These are phyloP conservation scores for Gadus macrocephalus DNA, from an alignment of 2,113 vertebrate genomes.

Conservation along the genomic window DNA sequence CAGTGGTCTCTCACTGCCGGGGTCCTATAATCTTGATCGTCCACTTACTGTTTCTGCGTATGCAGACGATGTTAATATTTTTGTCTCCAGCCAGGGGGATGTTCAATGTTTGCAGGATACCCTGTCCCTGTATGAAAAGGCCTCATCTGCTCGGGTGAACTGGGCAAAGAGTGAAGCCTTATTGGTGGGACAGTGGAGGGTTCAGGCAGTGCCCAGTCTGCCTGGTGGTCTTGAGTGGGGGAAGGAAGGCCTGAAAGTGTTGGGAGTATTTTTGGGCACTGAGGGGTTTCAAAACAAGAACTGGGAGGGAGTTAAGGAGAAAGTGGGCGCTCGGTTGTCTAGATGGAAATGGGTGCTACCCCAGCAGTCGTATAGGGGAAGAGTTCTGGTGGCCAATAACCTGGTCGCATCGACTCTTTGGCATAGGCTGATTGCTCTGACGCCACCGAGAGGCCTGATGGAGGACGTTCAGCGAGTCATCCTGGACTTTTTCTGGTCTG, in stretches of 20 bases:
- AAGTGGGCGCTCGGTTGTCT: neutral
- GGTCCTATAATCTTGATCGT: neutral
- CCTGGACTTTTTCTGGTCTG: neutral
- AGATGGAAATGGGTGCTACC: neutral
- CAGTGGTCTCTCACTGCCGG: neutral
- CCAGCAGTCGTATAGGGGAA: too few relatives aligned
- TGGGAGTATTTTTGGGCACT: too few relatives aligned
- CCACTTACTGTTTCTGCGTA: too few relatives aligned
- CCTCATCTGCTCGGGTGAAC: neutral
- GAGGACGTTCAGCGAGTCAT: neutral
- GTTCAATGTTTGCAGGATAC: too few relatives aligned
- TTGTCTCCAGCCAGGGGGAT: too few relatives aligned
- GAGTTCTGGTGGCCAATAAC: too few relatives aligned
- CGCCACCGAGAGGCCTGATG: neutral
- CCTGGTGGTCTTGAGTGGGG: too few relatives aligned
- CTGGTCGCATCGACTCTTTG: too few relatives aligned
- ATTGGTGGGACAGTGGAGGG: too few relatives aligned
- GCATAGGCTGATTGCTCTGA: neutral
- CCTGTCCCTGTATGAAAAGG: neutral
- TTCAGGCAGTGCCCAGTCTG: too few relatives aligned
- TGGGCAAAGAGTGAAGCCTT: neutral
- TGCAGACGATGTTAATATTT: too few relatives aligned
- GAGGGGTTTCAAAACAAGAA: neutral
- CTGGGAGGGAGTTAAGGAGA: neutral
- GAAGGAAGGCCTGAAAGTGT: too few relatives aligned